A percentile compares a stretch with the other conserved stretches of the same genome.
Conservation (phyloP, 2,797 vertebrate species). For the Muscicapa comitata region DNA sequence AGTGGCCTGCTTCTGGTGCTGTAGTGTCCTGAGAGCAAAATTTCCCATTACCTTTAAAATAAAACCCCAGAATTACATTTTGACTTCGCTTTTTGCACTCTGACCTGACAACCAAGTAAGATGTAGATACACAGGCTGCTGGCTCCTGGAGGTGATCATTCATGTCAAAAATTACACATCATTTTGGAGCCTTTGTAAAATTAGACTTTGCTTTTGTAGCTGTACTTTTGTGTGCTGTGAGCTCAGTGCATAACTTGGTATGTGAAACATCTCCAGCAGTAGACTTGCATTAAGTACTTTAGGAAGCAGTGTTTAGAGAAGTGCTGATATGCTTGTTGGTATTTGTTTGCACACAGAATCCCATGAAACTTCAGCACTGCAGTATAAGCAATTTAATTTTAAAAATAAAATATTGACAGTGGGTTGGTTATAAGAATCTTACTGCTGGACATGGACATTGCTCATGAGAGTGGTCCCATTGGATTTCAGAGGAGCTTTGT, state of each 20-base stretch:
- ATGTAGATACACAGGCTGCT: neutral
- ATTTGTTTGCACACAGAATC: neutral
- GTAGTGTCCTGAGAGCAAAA: neutral
- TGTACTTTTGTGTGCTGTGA: neutral
- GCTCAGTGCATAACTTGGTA: neutral
- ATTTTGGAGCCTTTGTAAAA: neutral
- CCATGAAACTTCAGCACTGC: neutral
- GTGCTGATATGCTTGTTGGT: neutral
- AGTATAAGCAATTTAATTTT: neutral
- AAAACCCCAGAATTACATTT: neutral
- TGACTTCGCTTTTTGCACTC: neutral
- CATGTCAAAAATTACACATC: neutral
- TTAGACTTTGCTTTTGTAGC: neutral
- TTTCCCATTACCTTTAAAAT: neutral
- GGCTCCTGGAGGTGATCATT: neutral
- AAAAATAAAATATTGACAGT: neutral
- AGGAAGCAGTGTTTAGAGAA: conserved; percentile 14
- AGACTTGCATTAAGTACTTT: neutral
- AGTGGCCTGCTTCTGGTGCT: neutral
- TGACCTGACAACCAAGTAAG: neutral
- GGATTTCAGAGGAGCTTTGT: neutral
- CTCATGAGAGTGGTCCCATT: neutral
- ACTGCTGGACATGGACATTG: neutral
- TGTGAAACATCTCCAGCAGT: neutral
- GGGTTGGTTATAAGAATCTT: neutral